Conservation (phyloP, 2,797 vertebrate genomes). For the Rhadinocentrus ornatus region DNA sequence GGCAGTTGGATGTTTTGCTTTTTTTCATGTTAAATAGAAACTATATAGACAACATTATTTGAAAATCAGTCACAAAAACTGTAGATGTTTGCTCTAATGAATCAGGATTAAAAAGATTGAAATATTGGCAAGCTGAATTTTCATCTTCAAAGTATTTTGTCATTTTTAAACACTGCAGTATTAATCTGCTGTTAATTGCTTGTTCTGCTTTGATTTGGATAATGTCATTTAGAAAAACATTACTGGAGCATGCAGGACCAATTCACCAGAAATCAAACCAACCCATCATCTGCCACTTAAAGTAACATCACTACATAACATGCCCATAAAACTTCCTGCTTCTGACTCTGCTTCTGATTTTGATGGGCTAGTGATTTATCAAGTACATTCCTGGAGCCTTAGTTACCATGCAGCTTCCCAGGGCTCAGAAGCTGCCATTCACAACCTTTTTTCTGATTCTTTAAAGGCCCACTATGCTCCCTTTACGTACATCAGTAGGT, state of each 20-base stretch:
- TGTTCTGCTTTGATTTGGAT: not conserved
- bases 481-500: too few relatives aligned
- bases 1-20: conserved; percentile 11
- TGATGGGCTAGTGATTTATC: too few relatives aligned
- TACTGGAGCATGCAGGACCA: not conserved
- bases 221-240: not conserved
- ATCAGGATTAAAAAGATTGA: conserved; percentile 4
- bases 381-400: too few relatives aligned
- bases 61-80: not conserved
- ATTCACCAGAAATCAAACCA: too few relatives aligned
- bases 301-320: too few relatives aligned
- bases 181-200: not conserved
- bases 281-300: too few relatives aligned
- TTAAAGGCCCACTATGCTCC: too few relatives aligned
- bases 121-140: not conserved
- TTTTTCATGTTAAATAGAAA: not conserved
- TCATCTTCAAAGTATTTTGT: not conserved
- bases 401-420: too few relatives aligned
- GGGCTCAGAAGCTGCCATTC: too few relatives aligned
- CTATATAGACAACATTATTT: not conserved
- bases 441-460: too few relatives aligned
- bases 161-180: not conserved
- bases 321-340: too few relatives aligned
- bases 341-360: too few relatives aligned
- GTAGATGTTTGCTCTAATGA: not conserved